These are phyloP conservation scores for Dilophus febrilis DNA, from an alignment of 2,888 invertebrate species.

Conservation along the genomic window DNA sequence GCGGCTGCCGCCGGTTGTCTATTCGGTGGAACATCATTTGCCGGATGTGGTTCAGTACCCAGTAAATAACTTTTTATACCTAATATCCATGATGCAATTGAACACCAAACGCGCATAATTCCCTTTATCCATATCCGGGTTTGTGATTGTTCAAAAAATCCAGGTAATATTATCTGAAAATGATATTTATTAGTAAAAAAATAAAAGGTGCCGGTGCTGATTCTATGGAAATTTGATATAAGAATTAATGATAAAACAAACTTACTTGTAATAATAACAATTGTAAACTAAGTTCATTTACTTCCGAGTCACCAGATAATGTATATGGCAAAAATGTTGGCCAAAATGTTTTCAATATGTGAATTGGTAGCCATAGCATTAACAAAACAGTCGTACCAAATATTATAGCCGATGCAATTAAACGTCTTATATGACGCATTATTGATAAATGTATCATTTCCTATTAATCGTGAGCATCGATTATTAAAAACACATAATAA, in stretches of 20 bases:
- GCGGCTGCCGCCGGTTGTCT: slow-evolving; percentile 29
- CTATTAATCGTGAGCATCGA: slow-evolving; percentile 29
- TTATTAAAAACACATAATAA: too few relatives aligned
- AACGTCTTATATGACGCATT: slow-evolving; percentile 70
- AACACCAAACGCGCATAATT: slow-evolving; percentile 76
- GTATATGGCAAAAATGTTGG: slow-evolving; percentile 92
- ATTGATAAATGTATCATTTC: slow-evolving; percentile 97
- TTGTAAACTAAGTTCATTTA: slow-evolving; percentile 89
- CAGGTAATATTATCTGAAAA: slow-evolving; percentile 73
- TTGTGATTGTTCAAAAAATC: slow-evolving; percentile 89
- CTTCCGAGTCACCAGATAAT: slow-evolving; percentile 71
- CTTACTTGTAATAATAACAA: slow-evolving; percentile 65
- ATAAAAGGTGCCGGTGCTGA: too few relatives aligned
- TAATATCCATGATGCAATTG: slow-evolving; percentile 62
- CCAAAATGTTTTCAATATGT: slow-evolving; percentile 60
- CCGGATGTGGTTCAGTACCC: slow-evolving; percentile 41
- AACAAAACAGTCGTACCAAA: slow-evolving; percentile 92
- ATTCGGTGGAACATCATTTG: slow-evolving; percentile 20
- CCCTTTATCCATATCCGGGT: slow-evolving; percentile 87
- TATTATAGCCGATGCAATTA: slow-evolving; percentile 84
- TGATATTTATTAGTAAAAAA: neutral
- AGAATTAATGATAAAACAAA: neutral
- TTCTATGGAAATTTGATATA: too few relatives aligned
- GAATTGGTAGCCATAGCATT: slow-evolving; percentile 90
- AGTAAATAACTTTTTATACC: slow-evolving; percentile 81